Percentiles rank a stretch among this genome's conserved stretches.
phyloP scores from a whole-genome alignment of 1,140 invertebrate genomes.

The Brachionus rotundiformis region DNA sequence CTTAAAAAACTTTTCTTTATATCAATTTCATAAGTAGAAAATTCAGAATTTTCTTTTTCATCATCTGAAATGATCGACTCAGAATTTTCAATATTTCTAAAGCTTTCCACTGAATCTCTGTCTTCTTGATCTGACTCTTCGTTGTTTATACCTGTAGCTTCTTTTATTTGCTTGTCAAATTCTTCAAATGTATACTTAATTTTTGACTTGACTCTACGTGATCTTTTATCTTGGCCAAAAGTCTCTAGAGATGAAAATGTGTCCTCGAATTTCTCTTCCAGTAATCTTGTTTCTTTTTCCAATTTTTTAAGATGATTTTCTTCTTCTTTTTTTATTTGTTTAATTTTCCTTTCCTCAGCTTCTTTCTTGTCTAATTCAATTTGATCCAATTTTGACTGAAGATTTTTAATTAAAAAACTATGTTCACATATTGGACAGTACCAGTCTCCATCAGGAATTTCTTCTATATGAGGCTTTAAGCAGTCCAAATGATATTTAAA shows the following conservation, averaged over 20 bases:
- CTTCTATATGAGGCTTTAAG: slow-evolving; percentile 80
- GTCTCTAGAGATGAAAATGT: background rate
- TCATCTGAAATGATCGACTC: background rate
- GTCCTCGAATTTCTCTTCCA: background rate
- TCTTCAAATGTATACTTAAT: slow-evolving; percentile 51
- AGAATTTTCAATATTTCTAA: background rate
- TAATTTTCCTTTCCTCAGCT: background rate
- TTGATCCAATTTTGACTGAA: slow-evolving; percentile 12
- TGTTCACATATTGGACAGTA: slow-evolving; percentile 82
- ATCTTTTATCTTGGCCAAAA: background rate
- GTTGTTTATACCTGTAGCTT: background rate
- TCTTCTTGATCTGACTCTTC: background rate
- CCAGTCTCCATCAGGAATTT: slow-evolving; percentile 95
- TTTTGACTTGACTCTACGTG: slow-evolving; percentile 13
- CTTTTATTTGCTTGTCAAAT: slow-evolving; percentile 42
- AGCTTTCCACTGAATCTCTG: background rate
- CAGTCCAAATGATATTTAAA: slow-evolving; percentile 91
- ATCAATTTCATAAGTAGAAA: background rate
- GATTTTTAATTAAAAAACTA: background rate
- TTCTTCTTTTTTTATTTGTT: background rate
- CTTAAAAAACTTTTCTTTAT: slow-evolving; percentile 4
- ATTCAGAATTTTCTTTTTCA: background rate
- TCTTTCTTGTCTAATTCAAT: background rate
- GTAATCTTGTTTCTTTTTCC: background rate
- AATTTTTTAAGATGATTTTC: background rate